Conservation (phyloP, 2,888 invertebrate species). For the Thelaira solivaga region DNA sequence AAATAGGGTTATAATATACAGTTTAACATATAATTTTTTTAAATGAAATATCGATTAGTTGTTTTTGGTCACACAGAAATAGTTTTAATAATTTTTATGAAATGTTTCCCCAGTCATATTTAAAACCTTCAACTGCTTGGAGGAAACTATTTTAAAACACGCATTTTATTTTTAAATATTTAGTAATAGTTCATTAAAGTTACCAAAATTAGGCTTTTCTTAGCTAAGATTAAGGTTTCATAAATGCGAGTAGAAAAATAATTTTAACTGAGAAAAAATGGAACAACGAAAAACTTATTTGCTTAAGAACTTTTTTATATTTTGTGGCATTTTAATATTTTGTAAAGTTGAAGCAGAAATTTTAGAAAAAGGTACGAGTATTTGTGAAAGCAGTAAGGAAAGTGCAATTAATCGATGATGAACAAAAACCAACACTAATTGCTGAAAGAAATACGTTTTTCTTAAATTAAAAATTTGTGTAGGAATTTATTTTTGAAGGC, state of each 20-base stretch:
- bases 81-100: slow-evolving; percentile 25
- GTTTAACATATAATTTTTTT: no score
- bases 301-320: slow-evolving; percentile 23
- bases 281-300: not conserved
- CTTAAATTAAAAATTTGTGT: no score
- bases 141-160: slow-evolving; percentile 28
- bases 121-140: slow-evolving; percentile 49
- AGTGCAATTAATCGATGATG: no score
- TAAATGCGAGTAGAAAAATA: no score
- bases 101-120: slow-evolving; percentile 34
- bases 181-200: no score
- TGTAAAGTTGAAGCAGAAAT: not conserved
- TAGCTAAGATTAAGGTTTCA: no score
- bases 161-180: not conserved
- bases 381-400: no score
- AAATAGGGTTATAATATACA: no score
- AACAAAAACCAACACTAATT: no score
- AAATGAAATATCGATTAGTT: slow-evolving; percentile 58
- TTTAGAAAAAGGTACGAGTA: slow-evolving; percentile 33
- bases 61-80: slow-evolving; percentile 12
- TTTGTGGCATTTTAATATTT: slow-evolving; percentile 11
- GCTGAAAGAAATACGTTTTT: no score
- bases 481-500: no score
- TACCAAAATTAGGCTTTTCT: no score
- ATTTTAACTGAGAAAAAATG: not conserved